Evolutionary conservation across 1,140 invertebrate species (phyloP), one percentile per base, ranked within the genome.

Genomic region (Drosophila athabasca): DNA sequence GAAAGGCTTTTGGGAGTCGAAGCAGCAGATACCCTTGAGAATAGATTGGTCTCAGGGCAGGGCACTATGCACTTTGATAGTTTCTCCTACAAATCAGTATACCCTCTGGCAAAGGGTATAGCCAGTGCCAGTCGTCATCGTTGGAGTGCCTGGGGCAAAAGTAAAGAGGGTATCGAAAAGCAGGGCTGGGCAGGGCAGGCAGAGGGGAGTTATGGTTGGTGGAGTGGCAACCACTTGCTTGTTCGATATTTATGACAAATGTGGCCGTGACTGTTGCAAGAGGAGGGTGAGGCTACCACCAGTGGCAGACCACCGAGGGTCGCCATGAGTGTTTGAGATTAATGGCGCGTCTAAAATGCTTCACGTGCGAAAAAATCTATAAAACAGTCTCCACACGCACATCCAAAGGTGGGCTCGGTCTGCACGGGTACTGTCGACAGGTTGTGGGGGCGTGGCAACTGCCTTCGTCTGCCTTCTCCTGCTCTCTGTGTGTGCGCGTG

Each of bases 221-320:
- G 8, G 9, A 15, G 29, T 53, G 64, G 57, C 73, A 71, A 48
- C 58, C 76, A 71, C 62, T 51, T 74, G 69, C 74, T 82, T 58
- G 66, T 82, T 87, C 82, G 66, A 85, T 85, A 87, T 87, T 82
- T 78, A 85, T 87, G 74, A 82, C 77, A 85, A 77, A 77, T 85
- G 62, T 76, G 77, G 22, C 64, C 45, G 52, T 79, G 76, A 60
- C 17, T 59, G 43, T 22, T 41, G 55, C 15, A 35, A 51, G 26
- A 44, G 29, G 26, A 39, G 43, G 35, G 35, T 4, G 19, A 24
- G 19, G 39, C 9, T 7, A 7, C 8, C 1, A 35, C 9, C 31
- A 9, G 9, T 35, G 8, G 31, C 31, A 54, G 45, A 8, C 7
- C 44, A 8, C 49, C 67, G 72, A 71, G 72, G 61, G 72, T 53